Evolutionary conservation across 2,113 vertebrate species (phyloP).

Genomic region (Balaenoptera acutorostrata): DNA sequence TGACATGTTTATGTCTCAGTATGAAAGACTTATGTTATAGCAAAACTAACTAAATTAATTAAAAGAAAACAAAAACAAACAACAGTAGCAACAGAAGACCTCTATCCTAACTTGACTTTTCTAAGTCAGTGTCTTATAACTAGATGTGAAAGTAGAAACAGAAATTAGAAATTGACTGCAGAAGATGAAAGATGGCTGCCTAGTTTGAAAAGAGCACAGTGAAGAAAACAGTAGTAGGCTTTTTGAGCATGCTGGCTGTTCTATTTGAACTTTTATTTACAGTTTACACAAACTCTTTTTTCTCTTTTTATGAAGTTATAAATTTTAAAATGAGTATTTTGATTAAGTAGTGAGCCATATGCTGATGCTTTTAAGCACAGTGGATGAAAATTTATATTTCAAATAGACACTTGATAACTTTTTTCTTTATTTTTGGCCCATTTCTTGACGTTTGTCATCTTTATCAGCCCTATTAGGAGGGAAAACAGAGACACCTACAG

Average conservation of each 20-base stretch:
- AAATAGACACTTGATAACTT: neutral
- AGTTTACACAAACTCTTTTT: neutral
- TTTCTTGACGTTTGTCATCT: neutral
- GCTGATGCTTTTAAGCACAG: neutral
- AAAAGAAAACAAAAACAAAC: neutral
- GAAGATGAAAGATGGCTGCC: neutral
- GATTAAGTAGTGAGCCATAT: neutral
- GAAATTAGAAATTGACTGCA: neutral
- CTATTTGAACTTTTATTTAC: neutral
- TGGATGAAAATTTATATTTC: neutral
- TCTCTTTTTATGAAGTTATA: neutral
- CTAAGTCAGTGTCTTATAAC: neutral
- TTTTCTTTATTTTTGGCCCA: neutral
- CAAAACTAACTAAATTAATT: neutral
- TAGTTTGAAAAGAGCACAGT: neutral
- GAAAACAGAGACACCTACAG: neutral
- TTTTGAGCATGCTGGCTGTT: neutral
- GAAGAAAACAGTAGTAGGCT: neutral
- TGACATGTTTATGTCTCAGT: neutral
- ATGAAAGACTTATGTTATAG: neutral
- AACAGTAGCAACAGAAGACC: neutral
- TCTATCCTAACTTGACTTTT: neutral
- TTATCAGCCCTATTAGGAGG: neutral
- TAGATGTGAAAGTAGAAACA: neutral
- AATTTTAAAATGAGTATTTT: conserved; percentile 2